Conservation (phyloP, 2,113 vertebrate genomes). For the Castor canadensis region DNA sequence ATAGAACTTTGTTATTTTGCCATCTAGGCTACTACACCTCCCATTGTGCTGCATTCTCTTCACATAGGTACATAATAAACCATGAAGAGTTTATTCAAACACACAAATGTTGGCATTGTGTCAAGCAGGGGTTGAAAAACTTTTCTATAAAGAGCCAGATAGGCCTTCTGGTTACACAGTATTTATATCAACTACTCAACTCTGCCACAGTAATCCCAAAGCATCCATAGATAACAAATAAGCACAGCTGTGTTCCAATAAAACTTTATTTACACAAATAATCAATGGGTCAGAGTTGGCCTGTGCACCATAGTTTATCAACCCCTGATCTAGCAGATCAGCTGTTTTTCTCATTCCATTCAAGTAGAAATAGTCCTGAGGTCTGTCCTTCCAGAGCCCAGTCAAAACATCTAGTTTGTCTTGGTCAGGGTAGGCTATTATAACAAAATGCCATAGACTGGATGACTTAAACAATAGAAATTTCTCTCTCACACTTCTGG, state of each 20-base stretch:
- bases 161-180: not conserved
- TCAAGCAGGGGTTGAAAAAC: not conserved
- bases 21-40: not conserved
- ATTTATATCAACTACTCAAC: not conserved
- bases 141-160: slow-evolving; percentile 6
- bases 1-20: not conserved
- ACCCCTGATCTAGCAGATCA: not conserved
- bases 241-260: not conserved
- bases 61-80: not conserved
- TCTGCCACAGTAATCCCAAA: not conserved
- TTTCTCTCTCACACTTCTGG: not conserved
- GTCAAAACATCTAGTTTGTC: not conserved
- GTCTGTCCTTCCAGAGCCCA: not conserved
- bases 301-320: not conserved
- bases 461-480: not conserved
- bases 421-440: not conserved
- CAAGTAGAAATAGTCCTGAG: not conserved
- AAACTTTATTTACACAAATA: slow-evolving; percentile 33
- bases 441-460: not conserved
- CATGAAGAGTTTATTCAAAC: not conserved
- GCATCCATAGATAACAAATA: not conserved
- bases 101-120: not conserved
- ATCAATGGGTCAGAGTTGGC: not conserved
- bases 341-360: not conserved
- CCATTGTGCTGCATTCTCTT: not conserved